These are phyloP conservation scores for Bambusicola thoracicus DNA, from an alignment of 2,113 vertebrate species.

Conservation along the genomic window DNA sequence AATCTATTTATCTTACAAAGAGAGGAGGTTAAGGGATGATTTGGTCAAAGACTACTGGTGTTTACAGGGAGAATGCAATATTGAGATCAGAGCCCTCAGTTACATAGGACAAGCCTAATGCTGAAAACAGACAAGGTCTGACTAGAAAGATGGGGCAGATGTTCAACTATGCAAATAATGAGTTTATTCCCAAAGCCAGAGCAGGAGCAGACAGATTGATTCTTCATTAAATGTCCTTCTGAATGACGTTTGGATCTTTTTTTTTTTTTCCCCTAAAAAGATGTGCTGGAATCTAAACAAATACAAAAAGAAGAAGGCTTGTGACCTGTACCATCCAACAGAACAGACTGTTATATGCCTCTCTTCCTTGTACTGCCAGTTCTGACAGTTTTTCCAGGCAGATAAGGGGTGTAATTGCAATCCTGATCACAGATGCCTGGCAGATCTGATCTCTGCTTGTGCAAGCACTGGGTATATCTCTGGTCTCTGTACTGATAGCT, in stretches of 20 bases:
- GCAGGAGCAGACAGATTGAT: not conserved
- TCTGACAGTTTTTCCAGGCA: not conserved
- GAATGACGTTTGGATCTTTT: not conserved
- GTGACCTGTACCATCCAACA: not conserved
- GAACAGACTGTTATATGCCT: not conserved
- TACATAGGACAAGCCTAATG: not conserved
- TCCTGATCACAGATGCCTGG: not conserved
- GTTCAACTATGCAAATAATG: slow-evolving; percentile 1
- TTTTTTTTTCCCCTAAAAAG: not conserved
- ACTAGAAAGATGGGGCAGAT: not conserved
- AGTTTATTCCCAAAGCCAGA: not conserved
- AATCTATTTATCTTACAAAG: not conserved
- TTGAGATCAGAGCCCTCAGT: not conserved
- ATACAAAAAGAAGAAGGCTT: not conserved
- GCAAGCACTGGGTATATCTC: not conserved
- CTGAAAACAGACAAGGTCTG: not conserved
- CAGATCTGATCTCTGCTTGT: not conserved
- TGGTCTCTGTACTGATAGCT: not conserved
- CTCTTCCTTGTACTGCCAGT: not conserved
- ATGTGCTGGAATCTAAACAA: not conserved
- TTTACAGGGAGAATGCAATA: not conserved
- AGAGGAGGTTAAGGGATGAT: not conserved
- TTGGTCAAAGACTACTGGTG: not conserved
- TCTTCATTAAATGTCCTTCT: not conserved
- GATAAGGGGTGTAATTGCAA: rapidly evolving